These are phyloP conservation scores for Rhea pennata DNA, from an alignment of 2,113 vertebrate species.

Conservation along the genomic window DNA sequence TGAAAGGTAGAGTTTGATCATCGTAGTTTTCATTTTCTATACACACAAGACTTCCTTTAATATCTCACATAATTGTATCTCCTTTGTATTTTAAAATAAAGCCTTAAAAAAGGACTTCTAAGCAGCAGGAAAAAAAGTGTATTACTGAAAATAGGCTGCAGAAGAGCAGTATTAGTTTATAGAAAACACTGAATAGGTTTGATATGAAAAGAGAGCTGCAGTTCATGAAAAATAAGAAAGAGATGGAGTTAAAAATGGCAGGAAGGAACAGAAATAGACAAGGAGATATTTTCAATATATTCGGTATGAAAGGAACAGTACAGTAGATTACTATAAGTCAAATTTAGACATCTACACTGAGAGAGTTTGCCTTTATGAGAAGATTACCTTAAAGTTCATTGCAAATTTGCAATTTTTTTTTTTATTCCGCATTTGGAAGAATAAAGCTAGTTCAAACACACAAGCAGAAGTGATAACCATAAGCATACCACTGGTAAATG, in stretches of 20 bases:
- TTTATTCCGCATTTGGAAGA: neutral
- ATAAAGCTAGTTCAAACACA: neutral
- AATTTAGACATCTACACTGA: neutral
- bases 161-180: neutral
- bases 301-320: neutral
- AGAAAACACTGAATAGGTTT: neutral
- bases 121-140: neutral
- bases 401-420: neutral
- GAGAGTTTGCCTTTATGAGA: neutral
- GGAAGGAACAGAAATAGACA: neutral
- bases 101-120: neutral
- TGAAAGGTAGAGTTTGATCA: neutral
- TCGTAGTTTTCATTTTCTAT: neutral
- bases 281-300: neutral
- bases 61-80: neutral
- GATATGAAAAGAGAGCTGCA: neutral
- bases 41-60: neutral
- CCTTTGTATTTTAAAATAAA: conserved; percentile 13
- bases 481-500: neutral
- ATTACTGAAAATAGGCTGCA: neutral
- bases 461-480: neutral
- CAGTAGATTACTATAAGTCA: neutral
- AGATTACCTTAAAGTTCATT: neutral
- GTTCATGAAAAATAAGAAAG: neutral
- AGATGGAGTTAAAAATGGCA: neutral